These are phyloP conservation scores for Zosterops hypoxanthus DNA, from an alignment of 2,113 vertebrate genomes.

Conservation along the genomic window DNA sequence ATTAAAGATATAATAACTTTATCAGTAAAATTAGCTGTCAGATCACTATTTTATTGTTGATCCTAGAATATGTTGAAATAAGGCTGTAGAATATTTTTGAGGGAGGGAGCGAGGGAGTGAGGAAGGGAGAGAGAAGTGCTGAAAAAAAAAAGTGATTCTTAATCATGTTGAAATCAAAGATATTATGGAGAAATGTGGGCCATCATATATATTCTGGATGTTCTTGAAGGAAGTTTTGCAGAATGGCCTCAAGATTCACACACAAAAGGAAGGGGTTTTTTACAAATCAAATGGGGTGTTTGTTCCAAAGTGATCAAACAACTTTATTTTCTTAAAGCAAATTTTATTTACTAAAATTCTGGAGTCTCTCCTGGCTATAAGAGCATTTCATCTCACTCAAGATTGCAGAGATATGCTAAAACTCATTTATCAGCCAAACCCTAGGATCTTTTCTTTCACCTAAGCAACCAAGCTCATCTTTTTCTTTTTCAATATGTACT, in stretches of 20 bases:
- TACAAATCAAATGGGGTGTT: background rate
- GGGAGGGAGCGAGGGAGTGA: background rate
- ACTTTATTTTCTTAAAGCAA: background rate
- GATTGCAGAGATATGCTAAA: background rate
- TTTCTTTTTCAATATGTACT: background rate
- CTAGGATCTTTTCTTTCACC: background rate
- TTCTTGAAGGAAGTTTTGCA: background rate
- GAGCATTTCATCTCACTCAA: background rate
- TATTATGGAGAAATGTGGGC: background rate
- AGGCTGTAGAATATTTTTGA: background rate
- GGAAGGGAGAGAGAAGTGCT: background rate
- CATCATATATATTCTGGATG: background rate
- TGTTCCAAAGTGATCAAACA: background rate
- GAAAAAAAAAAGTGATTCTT: background rate
- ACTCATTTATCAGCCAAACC: background rate
- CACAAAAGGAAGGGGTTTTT: accelerated
- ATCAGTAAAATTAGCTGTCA: slow-evolving; percentile 42
- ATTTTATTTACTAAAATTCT: background rate
- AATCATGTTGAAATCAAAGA: background rate
- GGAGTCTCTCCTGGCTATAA: background rate
- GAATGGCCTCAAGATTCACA: background rate
- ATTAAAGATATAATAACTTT: slow-evolving; percentile 40
- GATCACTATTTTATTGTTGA: background rate
- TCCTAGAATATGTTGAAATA: background rate
- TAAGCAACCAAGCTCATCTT: background rate